Evolutionary conservation across 2,888 invertebrate genomes (phyloP), one percentile per base, ranked within the genome.

Genomic region (Margaritifera margaritifera): DNA sequence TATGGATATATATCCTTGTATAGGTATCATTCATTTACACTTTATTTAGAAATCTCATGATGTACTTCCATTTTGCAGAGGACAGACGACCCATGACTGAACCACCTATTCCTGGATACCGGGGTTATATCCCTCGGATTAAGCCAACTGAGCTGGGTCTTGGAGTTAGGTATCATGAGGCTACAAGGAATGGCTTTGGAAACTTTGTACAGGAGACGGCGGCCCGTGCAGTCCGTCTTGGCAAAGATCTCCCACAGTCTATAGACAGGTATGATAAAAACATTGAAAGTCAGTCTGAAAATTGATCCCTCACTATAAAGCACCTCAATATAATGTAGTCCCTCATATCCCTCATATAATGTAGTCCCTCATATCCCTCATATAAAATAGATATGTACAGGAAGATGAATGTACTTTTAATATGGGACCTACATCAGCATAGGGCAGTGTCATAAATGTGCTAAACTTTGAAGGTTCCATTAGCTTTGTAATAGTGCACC

Each of bases 21-120:
- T 42, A 11, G 15, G 42, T 15, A 42, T 42, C 42, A 42, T 42
- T 42, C 42, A 42, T 42, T 42, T 42, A 15, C 1, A 42, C 42
- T 42, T 42, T 42, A 42, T 42, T 15, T 15, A 42, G 15, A 42
- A 42, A 42, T 42, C 42, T 42, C 2, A 42, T 3, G 15, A 42
- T 42, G 11, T 15, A 11, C 42, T 42, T 42, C 15, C 42, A 15
- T 42, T 42, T 11, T 77, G 24, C 81, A 88, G 89, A 85, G 68
- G 86, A 85, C 70, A 85, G 80, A 65, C 76, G 87, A 54, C 74
- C 78, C 0, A 62, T 84, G 59, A 80, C 80, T 59, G 90, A 90
- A 74, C 86, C 89, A 6, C 90, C 89, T 2, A 87, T 90, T 18
- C 89, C 89, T 20, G 90, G 90, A 3, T 90, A 90, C 80, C 76